A percentile compares a stretch with the other conserved stretches of the same genome.
Conservation (phyloP, 2,113 vertebrate genomes). For the Leuciscus idus region DNA sequence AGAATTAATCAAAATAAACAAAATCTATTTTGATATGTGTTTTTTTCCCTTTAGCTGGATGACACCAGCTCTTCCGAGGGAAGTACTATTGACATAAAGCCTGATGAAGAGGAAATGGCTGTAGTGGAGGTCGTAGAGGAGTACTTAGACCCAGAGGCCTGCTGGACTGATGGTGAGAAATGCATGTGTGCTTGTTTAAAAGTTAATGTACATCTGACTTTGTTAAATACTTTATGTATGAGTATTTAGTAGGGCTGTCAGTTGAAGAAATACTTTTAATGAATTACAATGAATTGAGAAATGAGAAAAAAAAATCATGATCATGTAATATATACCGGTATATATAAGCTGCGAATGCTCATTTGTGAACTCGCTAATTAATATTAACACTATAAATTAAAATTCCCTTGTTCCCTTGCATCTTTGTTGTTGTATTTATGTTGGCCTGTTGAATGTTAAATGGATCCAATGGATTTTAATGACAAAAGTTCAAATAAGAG, state of each 20-base stretch:
- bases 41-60: slow-evolving; percentile 84
- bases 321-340: neutral
- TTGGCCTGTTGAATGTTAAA: too few relatives aligned
- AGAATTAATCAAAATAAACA: slow-evolving; percentile 63
- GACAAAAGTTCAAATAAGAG: too few relatives aligned
- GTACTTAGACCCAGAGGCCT: slow-evolving; percentile 95
- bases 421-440: too few relatives aligned
- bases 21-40: slow-evolving; percentile 40
- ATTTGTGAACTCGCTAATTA: too few relatives aligned
- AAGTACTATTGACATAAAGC: slow-evolving; percentile 97
- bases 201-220: neutral
- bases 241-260: neutral
- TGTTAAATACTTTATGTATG: neutral
- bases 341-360: neutral
- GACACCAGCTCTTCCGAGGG: slow-evolving; percentile 97
- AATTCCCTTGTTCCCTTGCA: too few relatives aligned
- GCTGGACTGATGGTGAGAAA: slow-evolving; percentile 91
- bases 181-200: neutral
- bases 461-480: too few relatives aligned
- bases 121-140: slow-evolving; percentile 94
- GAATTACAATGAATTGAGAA: neutral
- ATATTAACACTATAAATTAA: too few relatives aligned
- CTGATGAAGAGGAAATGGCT: slow-evolving; percentile 90
- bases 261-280: neutral
- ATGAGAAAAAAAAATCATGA: neutral